These are phyloP conservation scores for Mesembrinibis cayennensis DNA, from an alignment of 2,113 vertebrate genomes.

Conservation along the genomic window DNA sequence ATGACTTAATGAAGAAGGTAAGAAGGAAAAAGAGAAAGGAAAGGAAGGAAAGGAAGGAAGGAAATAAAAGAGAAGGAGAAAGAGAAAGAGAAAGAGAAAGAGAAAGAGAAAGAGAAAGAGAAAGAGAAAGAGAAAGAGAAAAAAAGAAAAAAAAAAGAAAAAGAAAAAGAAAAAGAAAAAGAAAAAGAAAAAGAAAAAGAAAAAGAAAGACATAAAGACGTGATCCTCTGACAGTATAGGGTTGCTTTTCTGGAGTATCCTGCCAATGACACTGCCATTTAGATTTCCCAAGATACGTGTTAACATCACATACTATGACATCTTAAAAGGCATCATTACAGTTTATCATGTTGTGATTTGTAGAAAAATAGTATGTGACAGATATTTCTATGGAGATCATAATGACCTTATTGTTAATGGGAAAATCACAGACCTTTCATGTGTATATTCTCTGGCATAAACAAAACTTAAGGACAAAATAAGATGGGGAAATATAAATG, in stretches of 20 bases:
- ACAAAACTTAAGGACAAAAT: not conserved
- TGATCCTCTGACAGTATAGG: conserved; percentile 28
- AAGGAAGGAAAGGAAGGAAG: too few species aligned
- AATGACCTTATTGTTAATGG: conserved; percentile 22
- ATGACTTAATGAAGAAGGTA: not conserved
- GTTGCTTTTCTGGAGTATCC: conserved; percentile 15
- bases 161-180: too few species aligned
- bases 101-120: too few species aligned
- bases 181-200: not conserved
- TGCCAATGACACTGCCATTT: conserved; percentile 63
- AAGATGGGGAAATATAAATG: not conserved
- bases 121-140: too few species aligned
- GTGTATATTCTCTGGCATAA: not conserved
- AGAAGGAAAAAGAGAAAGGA: not conserved
- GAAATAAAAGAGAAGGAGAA: rapidly evolving
- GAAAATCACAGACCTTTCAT: not conserved
- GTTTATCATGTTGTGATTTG: conserved; percentile 55
- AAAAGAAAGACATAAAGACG: not conserved
- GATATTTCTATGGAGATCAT: conserved; percentile 37
- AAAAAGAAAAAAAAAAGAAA: too few species aligned
- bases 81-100: rapidly evolving
- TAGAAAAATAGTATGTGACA: conserved; percentile 54
- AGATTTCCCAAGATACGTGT: conserved; percentile 61
- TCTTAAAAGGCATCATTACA: conserved; percentile 65
- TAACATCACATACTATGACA: conserved; percentile 65